Evolutionary conservation across 2,113 vertebrate genomes (phyloP), one percentile per base, ranked within the genome.

Genomic region (Prolemur simus): DNA sequence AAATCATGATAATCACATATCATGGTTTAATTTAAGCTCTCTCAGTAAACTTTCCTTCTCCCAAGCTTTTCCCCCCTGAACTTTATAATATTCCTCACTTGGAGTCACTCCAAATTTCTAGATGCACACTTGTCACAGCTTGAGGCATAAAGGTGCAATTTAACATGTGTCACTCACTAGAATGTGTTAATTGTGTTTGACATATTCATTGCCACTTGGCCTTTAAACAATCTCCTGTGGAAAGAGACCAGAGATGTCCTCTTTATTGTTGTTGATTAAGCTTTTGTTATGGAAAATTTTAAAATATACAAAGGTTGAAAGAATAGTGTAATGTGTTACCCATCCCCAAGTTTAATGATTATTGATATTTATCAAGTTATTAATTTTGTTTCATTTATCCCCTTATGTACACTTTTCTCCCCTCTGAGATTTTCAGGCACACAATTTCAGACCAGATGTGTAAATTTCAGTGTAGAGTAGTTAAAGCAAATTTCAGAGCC

Each of bases 261-360:
- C 37, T 88, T 95, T 52, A 27, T 87, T 20, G 42, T 85, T 71
- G 25, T 58, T 77, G 8, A 76, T 76, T 39, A 49, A 56, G 32
- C 54, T 87, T 78, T 90, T 69, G 78, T 81, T 92, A 37, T 45
- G 56, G 45, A 92, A 83, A 90, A 32, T 74, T 47, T 54, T n/a
- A 92, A 92, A 80, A 94, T 42, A 76, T 34, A 64, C 76, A 87
- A 69, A 80, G 21, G 2, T 68, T 89, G 18, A 66, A 87, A 95
- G 29, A 71, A 42, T 23, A 37, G 23, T 45, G 45, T 17, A 74
- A 60, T 71, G 56, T 90, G 34, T 37, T 77, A 47, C 23, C 17
- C 32, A n/a, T 63, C 21, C 27, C 27, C 11, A 81, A 52, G 39
- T 74, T 60, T 45, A 93, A 58, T 47, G 66, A 15, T 84, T 92